These are phyloP conservation scores for Periophthalmus magnuspinnatus DNA, from an alignment of 2,797 vertebrate species.

Conservation along the genomic window DNA sequence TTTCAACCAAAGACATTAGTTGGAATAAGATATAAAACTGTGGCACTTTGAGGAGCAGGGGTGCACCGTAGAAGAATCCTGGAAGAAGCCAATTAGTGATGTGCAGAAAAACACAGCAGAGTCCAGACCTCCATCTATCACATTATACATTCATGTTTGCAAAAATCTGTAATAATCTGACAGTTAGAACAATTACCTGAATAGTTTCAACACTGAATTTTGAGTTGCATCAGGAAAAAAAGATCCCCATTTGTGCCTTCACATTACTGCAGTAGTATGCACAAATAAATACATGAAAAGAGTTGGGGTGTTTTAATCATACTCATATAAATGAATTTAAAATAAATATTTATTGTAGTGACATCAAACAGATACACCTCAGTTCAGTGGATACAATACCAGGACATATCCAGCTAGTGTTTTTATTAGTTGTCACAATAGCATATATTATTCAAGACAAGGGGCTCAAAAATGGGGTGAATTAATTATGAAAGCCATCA, in stretches of 20 bases:
- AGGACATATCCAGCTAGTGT: not conserved
- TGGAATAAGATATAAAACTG: not conserved
- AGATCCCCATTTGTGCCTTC: too few relatives aligned
- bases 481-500: slow-evolving; percentile 10
- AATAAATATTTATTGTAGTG: too few relatives aligned
- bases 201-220: not conserved
- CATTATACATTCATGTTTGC: not conserved
- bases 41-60: not conserved
- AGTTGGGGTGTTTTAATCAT: not conserved
- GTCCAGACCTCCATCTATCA: too few relatives aligned
- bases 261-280: too few relatives aligned
- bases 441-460: not conserved
- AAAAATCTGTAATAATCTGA: not conserved
- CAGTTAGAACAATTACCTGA: not conserved
- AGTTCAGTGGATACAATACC: not conserved
- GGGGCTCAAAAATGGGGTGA: not conserved
- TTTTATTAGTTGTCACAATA: not conserved
- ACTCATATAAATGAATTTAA: too few relatives aligned
- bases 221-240: not conserved
- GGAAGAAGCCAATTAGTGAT: not conserved
- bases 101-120: not conserved
- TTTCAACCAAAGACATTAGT: not conserved
- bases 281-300: not conserved
- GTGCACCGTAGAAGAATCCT: not conserved
- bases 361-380: too few relatives aligned